These are phyloP conservation scores for Tetanocera ferruginea DNA, from an alignment of 2,888 invertebrate species.

Conservation along the genomic window DNA sequence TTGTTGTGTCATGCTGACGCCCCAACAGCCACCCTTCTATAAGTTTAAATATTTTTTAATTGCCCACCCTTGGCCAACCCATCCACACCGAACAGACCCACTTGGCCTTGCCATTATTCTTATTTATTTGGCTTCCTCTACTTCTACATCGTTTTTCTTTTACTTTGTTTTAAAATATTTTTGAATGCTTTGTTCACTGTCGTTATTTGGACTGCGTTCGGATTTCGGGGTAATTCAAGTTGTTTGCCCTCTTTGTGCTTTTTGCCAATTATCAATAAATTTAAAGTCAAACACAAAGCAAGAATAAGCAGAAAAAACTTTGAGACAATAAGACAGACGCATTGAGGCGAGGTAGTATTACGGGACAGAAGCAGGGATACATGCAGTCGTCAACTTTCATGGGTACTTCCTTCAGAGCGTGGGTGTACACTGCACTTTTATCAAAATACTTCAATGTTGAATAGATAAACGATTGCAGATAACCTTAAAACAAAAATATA, in stretches of 20 bases:
- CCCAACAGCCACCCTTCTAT: slow-evolving; percentile 43
- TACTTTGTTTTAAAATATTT: slow-evolving; percentile 40
- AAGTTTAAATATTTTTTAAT: slow-evolving; percentile 67
- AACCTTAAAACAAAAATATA: background rate
- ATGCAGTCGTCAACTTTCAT: background rate
- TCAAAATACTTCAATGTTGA: slow-evolving; percentile 29
- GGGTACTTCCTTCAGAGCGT: background rate
- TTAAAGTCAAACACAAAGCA: slow-evolving; percentile 39
- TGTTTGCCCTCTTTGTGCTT: background rate
- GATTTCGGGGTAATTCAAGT: background rate
- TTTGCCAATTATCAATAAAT: slow-evolving; percentile 53
- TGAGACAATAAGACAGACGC: background rate
- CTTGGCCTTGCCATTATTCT: slow-evolving; percentile 56
- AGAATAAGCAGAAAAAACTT: slow-evolving; percentile 26
- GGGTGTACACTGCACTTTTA: background rate
- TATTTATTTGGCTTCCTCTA: slow-evolving; percentile 61
- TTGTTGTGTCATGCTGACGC: slow-evolving; percentile 12
- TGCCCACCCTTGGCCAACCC: slow-evolving; percentile 52
- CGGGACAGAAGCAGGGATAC: background rate
- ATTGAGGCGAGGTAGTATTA: background rate
- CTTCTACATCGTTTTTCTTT: slow-evolving; percentile 48
- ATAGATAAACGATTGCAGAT: slow-evolving; percentile 22
- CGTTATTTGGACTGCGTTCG: slow-evolving; percentile 36
- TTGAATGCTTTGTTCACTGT: background rate
- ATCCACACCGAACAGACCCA: slow-evolving; percentile 10